These are phyloP conservation scores for Erethizon dorsatum DNA, from an alignment of 2,797 vertebrate genomes.

Conservation along the genomic window DNA sequence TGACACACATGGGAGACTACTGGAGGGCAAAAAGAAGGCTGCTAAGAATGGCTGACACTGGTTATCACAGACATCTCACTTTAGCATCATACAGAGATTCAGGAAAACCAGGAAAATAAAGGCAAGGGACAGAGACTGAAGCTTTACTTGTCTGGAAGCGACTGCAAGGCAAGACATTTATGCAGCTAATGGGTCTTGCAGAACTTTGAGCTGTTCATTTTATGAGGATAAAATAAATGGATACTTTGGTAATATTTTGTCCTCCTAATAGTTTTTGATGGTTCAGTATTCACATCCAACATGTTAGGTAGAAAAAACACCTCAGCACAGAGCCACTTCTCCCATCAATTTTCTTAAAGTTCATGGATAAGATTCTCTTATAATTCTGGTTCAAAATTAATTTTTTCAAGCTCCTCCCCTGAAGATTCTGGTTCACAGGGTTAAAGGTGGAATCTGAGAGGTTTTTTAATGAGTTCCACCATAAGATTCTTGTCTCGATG, in stretches of 20 bases:
- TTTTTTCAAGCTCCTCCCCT: neutral
- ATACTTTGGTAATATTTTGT: neutral
- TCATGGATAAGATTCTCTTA: neutral
- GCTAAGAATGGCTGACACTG: too few species aligned
- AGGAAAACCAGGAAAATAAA: neutral
- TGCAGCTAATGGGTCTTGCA: neutral
- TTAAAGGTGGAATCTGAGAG: neutral
- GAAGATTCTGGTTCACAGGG: neutral
- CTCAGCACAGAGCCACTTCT: too few species aligned
- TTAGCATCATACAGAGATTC: neutral
- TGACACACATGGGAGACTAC: accelerated
- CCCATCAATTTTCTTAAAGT: neutral
- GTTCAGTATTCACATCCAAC: neutral
- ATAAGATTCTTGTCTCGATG: neutral
- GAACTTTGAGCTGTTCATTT: neutral
- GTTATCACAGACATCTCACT: neutral
- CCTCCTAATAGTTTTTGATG: neutral
- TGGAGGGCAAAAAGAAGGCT: accelerated
- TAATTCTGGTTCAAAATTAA: neutral
- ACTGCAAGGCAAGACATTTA: neutral
- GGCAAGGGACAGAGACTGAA: too few species aligned
- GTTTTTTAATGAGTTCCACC: neutral
- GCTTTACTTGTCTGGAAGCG: neutral
- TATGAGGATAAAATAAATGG: neutral
- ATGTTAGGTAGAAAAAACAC: neutral